These are phyloP conservation scores for Caenorhabditis panamensis DNA, from an alignment of 2,888 invertebrate species.

Conservation along the genomic window DNA sequence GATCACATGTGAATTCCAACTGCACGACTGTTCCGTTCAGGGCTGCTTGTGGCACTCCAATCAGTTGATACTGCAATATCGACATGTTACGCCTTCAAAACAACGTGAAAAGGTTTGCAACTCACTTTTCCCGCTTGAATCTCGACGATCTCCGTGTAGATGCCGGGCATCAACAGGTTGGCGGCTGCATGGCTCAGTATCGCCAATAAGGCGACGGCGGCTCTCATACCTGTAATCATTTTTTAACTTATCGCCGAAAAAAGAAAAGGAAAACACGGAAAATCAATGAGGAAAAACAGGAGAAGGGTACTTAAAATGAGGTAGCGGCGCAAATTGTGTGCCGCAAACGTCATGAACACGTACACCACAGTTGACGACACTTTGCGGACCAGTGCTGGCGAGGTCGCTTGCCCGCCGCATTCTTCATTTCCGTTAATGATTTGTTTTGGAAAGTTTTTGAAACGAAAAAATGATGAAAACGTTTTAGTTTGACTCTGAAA, in stretches of 20 bases:
- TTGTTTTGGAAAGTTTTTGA: too few relatives aligned
- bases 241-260: not conserved
- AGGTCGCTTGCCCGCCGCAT: not conserved
- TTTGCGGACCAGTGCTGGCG: slow-evolving; percentile 24
- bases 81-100: too few relatives aligned
- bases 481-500: too few relatives aligned
- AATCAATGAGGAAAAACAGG: slow-evolving; percentile 27
- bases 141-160: slow-evolving; percentile 68
- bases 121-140: slow-evolving; percentile 63
- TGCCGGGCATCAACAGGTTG: slow-evolving; percentile 74
- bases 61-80: slow-evolving; percentile 76
- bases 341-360: slow-evolving; percentile 46
- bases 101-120: too few relatives aligned
- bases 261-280: not conserved
- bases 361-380: slow-evolving; percentile 34
- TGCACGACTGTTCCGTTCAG: slow-evolving; percentile 79
- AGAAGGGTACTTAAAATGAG: not conserved
- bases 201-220: slow-evolving; percentile 36
- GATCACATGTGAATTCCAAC: slow-evolving; percentile 73
- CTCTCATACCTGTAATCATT: slow-evolving; percentile 57
- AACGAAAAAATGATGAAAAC: too few relatives aligned
- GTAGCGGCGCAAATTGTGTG: slow-evolving; percentile 6
- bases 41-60: slow-evolving; percentile 79
- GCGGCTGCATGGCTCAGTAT: slow-evolving; percentile 31
- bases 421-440: not conserved